phyloP scores from a whole-genome alignment of 1,140 invertebrate genomes.

The Hylyphantes graminicola region DNA sequence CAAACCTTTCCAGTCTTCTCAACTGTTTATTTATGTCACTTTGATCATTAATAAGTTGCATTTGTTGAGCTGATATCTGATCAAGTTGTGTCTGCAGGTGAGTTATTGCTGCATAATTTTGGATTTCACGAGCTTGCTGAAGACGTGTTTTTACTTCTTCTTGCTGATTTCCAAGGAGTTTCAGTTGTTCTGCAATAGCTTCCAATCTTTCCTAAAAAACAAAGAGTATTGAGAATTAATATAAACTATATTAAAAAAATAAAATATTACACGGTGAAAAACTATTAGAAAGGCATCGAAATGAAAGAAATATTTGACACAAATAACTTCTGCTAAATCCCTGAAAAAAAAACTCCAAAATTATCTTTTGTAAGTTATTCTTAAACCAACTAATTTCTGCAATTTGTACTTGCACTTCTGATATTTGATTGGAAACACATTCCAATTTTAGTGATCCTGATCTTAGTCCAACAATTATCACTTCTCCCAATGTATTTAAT shows the following conservation, averaged over 20 bases:
- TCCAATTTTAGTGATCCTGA: too few species aligned
- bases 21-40: conserved; percentile 70
- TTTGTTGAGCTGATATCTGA: conserved; percentile 69
- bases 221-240: background rate
- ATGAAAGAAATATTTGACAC: too few species aligned
- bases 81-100: conserved; percentile 69
- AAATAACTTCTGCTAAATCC: too few species aligned
- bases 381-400: too few species aligned
- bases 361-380: too few species aligned
- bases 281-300: background rate
- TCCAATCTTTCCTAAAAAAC: conserved; percentile 71
- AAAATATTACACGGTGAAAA: background rate
- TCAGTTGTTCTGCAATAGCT: conserved; percentile 71
- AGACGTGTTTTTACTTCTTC: conserved; percentile 70
- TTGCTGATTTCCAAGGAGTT: conserved; percentile 68
- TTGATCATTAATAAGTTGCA: conserved; percentile 72
- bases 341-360: too few species aligned
- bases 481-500: too few species aligned
- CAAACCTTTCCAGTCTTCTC: conserved; percentile 64
- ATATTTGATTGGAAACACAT: too few species aligned
- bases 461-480: too few species aligned
- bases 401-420: too few species aligned
- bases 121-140: conserved; percentile 65
- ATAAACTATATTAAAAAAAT: background rate
- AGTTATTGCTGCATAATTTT: conserved; percentile 65